These are phyloP conservation scores for Hirudinaria manillensis DNA, from an alignment of 2,888 invertebrate species.

Conservation along the genomic window DNA sequence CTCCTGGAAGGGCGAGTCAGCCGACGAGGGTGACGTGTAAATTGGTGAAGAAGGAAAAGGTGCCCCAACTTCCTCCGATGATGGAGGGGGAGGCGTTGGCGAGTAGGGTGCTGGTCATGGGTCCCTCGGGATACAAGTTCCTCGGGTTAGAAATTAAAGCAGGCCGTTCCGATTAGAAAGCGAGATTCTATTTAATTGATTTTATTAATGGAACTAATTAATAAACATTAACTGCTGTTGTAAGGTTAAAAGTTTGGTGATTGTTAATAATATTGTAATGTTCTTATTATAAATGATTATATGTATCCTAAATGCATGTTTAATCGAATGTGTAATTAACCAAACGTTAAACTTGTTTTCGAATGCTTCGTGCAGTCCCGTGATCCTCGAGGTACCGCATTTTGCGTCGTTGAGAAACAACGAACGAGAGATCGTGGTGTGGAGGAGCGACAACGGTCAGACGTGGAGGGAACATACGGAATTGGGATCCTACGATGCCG, in stretches of 20 bases:
- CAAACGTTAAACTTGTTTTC: no score
- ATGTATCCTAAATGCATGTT: no score
- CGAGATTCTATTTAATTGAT: background rate
- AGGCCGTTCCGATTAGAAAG: no score
- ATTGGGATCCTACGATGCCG: conserved; percentile 89
- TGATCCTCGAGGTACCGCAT: conserved; percentile 90
- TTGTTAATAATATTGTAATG: no score
- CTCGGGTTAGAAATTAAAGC: no score
- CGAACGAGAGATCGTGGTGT: conserved; percentile 93
- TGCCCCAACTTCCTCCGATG: conserved; percentile 88
- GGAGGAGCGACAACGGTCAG: conserved; percentile 95
- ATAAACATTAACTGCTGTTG: background rate
- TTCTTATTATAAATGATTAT: no score
- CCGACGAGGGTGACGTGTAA: conserved; percentile 96
- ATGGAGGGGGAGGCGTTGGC: conserved; percentile 99
- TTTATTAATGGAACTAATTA: background rate
- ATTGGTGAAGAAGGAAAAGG: conserved; percentile 71
- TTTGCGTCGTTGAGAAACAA: conserved; percentile 92
- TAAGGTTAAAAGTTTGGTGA: no score
- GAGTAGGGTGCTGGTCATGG: conserved; percentile 88
- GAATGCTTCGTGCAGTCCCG: conserved; percentile 45
- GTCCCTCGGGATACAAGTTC: conserved; percentile 93
- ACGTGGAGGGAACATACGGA: conserved; percentile 96
- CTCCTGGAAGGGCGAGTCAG: conserved; percentile 89
- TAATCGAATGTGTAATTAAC: no score